phyloP scores from a whole-genome alignment of 2,797 vertebrate genomes.

The Peromyscus melanophrys region DNA sequence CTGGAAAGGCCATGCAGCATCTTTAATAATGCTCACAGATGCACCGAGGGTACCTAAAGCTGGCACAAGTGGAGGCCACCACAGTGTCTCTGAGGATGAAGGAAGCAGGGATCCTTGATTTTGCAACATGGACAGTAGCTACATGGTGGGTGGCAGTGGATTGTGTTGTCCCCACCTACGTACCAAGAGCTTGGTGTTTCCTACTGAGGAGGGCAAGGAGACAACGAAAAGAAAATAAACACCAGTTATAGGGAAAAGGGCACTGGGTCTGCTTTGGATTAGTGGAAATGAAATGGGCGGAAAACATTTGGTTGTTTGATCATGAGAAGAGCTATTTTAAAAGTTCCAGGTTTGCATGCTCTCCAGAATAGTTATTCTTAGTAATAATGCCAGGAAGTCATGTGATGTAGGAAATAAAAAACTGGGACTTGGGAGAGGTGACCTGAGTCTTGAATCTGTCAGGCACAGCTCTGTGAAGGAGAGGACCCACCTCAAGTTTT shows the following conservation, averaged over 20 bases:
- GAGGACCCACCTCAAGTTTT: background rate
- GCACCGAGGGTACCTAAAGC: background rate
- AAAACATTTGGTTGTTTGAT: conserved; percentile 83
- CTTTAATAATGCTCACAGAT: background rate
- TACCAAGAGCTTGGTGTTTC: conserved; percentile 61
- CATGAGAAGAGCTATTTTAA: conserved; percentile 74
- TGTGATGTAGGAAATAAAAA: conserved; percentile 37
- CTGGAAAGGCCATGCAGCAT: conserved; percentile 42
- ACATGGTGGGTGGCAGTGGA: conserved; percentile 46
- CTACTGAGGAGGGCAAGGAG: conserved; percentile 79
- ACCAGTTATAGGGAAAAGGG: conserved; percentile 66
- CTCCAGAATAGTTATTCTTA: conserved; percentile 76
- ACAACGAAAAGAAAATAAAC: conserved; percentile 69
- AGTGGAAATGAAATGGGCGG: conserved; percentile 76
- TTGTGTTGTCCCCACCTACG: conserved; percentile 70
- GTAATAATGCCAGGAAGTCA: conserved; percentile 64
- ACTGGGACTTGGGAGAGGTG: background rate
- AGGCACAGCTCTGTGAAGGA: background rate
- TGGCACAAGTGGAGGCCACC: background rate
- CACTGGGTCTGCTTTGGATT: conserved; percentile 80
- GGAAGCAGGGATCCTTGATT: background rate
- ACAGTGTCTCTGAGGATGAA: background rate
- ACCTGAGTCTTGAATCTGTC: background rate
- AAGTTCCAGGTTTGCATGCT: conserved; percentile 75
- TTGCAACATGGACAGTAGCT: background rate